Base-by-base conservation (phyloP, 1,140 invertebrate species). In the Plectus sambesii region DNA sequence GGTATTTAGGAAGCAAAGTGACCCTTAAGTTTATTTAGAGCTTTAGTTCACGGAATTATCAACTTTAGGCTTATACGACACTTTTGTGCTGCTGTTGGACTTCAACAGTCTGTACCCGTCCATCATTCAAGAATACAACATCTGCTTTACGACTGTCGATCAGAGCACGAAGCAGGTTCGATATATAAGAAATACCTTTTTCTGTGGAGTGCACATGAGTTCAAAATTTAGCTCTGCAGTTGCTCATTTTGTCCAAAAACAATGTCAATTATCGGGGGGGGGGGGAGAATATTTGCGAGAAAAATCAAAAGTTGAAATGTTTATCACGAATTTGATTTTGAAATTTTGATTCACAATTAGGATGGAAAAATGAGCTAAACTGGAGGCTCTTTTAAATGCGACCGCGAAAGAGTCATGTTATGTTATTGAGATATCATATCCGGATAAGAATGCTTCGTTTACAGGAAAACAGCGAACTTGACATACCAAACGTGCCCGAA, bases 101-200 rank as follows among this genome's bases (percentile, higher is more conserved):
- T 99, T 98, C 70, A 99, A 98, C 74, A 96, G 89, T 17, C 72
- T 99, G 22, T 99, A 99, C 74, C 94, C 94, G 0, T 96, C 89
- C 65, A 99, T 99, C 55, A 99, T 99, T 60, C 92, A 97, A 71
- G 94, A 99, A 67, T 99, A 87, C 66, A 99, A 99, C 72, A 87
- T 99, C 52, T 99, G 94, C 70, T 99, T 98, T 65, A 97, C 93
- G 0, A 99, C 93, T 17, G 49, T 67, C 17, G 33, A 50, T 15
- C 41, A 56, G 19, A 20, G 39, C 12, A 56, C 49, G 23, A n/a
- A n/a, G n/a, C n/a, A n/a, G n/a, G n/a, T n/a, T n/a, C n/a, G n/a
- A n/a, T n/a, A 26, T 8, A 42, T 35, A n/a, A 15, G 6, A 30
- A 22, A 2, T 29, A 9, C 23, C 17, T 12, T 29, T 29, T 19